A percentile compares a stretch with the other conserved stretches of the same genome.
Conservation (phyloP, 2,888 invertebrate species). For the Plagodis dolabraria region DNA sequence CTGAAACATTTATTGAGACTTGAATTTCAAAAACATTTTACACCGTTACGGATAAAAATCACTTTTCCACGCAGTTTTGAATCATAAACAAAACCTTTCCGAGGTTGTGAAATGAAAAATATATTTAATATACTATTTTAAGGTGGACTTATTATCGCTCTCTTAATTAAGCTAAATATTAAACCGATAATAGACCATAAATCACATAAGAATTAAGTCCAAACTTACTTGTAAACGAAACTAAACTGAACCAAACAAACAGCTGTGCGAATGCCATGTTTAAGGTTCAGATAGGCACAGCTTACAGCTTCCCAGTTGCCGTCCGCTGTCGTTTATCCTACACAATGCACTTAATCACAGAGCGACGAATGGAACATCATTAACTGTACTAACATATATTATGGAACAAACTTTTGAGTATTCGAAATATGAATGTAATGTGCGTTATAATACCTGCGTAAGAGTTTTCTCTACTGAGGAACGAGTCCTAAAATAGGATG, state of each 20-base stretch:
- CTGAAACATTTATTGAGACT: no score
- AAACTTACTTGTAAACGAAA: conserved; percentile 22
- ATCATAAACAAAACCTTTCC: no score
- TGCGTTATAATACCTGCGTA: conserved; percentile 3
- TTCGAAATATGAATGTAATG: not conserved
- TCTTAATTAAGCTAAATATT: no score
- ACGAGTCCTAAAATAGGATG: conserved; percentile 29
- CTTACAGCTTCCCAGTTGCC: conserved; percentile 10
- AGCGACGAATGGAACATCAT: not conserved
- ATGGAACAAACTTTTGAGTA: not conserved
- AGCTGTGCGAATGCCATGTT: conserved; percentile 11
- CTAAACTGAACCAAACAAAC: conserved; percentile 14
- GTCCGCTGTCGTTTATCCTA: conserved; percentile 1
- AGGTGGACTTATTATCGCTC: no score
- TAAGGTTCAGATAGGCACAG: not conserved
- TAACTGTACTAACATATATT: not conserved
- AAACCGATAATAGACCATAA: no score
- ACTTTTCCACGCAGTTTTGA: no score
- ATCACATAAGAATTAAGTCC: not conserved
- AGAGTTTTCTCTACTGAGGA: conserved; percentile 13
- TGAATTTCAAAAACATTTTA: no score
- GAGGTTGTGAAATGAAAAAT: no score
- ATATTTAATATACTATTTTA: no score
- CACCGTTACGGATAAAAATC: no score
- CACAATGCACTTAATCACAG: not conserved